Evolutionary conservation across 2,113 vertebrate species (phyloP), one percentile per base, ranked within the genome.

Genomic region (Ammodytes dubius): DNA sequence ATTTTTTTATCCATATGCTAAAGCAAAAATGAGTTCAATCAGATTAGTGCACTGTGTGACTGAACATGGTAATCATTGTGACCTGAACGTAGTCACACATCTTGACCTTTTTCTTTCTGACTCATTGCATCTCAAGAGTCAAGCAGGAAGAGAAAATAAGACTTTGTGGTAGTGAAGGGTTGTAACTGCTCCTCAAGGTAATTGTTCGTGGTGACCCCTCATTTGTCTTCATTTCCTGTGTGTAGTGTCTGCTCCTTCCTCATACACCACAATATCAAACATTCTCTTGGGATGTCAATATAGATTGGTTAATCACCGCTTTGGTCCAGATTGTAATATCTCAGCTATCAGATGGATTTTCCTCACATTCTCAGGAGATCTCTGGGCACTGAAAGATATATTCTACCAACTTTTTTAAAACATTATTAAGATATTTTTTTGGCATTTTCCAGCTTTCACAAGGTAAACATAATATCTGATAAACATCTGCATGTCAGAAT

Each of bases 121-220:
- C 8, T 80, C 35, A 71, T 70, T 40, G 13, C 67, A n/a, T 72
- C 53, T 58, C 67, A 50, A 10, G 47, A 52, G 57, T 83, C 50
- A 80, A 53, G 39, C 53, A 61, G 10, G 12, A 19, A n/a, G 17
- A 19, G 52, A 19, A 70, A 39, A 6, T 54, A 80, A 15, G 10
- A n/a, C 59, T 35, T 7, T 8, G 35, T 11, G 17, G 6, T 49
- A 0, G 27, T 27, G 43, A 56, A 43, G 66, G n/a, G n/a, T 42
- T 35, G 6, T 49, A 14, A 49, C 43, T 13, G 49, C 56, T 40
- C 60, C 19, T 66, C 35, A 19, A 49, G 59, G n/a, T 81, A 13
- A 49, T 40, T 47, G 67, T 57, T 49, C 17, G 37, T 7, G 8
- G 50, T 66, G 45, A 43, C 13, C 47, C 14, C 49, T 63, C 46